Conservation (phyloP, 2,888 invertebrate genomes). For the Laothoe populi region DNA sequence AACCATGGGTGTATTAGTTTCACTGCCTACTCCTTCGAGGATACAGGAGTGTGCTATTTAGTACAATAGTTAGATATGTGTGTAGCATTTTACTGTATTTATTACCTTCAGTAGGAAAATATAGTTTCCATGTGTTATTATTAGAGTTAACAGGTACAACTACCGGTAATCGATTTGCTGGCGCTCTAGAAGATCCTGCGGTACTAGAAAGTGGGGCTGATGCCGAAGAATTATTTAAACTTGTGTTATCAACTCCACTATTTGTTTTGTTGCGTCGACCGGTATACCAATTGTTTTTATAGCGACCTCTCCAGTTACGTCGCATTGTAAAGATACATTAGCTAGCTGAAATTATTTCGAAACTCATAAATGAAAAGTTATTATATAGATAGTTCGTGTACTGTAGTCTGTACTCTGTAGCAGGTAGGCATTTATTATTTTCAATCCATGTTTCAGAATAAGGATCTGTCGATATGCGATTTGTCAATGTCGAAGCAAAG, state of each 20-base stretch:
- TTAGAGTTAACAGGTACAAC: conserved; percentile 56
- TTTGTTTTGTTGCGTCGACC: conserved; percentile 50
- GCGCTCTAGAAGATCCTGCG: conserved; percentile 65
- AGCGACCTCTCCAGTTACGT: conserved; percentile 74
- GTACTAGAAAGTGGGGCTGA: conserved; percentile 51
- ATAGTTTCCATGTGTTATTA: conserved; percentile 91
- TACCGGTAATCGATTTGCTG: conserved; percentile 70
- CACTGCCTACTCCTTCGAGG: no score
- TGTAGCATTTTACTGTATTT: conserved; percentile 25
- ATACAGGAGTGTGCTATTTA: no score
- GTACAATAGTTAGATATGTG: no score
- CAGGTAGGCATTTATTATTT: no score
- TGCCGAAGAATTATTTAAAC: conserved; percentile 58
- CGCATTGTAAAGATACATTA: conserved; percentile 56
- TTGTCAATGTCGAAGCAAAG: no score
- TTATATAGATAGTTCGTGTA: no score
- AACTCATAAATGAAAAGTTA: no score
- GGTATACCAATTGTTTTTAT: conserved; percentile 61
- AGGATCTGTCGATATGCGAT: no score
- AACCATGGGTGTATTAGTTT: no score
- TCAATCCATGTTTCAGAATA: no score
- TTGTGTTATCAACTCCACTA: conserved; percentile 50
- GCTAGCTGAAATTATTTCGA: not conserved
- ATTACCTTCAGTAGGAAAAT: conserved; percentile 89
- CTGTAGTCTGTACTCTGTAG: no score